These are phyloP conservation scores for Drosophila equinoxialis DNA, from an alignment of 1,140 invertebrate species.

Conservation along the genomic window DNA sequence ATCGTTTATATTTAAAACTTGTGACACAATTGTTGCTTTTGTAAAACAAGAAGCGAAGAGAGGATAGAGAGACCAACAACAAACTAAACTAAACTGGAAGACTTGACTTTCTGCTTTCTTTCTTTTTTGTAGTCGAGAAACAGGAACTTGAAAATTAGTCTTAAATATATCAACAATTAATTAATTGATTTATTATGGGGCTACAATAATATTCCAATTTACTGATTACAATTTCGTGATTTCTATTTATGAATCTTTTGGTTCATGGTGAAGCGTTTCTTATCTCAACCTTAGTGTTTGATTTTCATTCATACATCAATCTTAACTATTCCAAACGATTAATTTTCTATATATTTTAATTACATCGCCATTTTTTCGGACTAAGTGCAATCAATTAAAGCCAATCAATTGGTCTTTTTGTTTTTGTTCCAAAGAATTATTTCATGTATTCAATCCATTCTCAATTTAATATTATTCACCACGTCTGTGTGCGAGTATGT, in stretches of 20 bases:
- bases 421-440: slow-evolving; percentile 12
- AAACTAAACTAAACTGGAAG: slow-evolving; percentile 36
- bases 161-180: not conserved
- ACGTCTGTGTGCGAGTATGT: slow-evolving; percentile 19
- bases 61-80: slow-evolving; percentile 19
- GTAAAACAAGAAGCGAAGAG: slow-evolving; percentile 42
- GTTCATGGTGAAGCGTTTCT: not conserved
- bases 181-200: not conserved
- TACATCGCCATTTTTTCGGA: too few species aligned
- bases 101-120: slow-evolving; percentile 18
- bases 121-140: slow-evolving; percentile 8
- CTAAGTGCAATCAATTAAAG: too few species aligned
- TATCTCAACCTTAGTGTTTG: not conserved
- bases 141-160: slow-evolving; percentile 7
- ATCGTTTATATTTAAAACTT: slow-evolving; percentile 79
- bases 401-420: too few species aligned
- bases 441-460: slow-evolving; percentile 25
- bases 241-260: not conserved
- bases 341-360: too few species aligned
- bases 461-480: not conserved
- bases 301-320: slow-evolving; percentile 2
- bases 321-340: not conserved
- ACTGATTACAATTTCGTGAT: not conserved
- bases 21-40: slow-evolving; percentile 80
- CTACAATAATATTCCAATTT: not conserved